Evolutionary conservation across 2,113 vertebrate species (phyloP).

Genomic region (Mastomys coucha): DNA sequence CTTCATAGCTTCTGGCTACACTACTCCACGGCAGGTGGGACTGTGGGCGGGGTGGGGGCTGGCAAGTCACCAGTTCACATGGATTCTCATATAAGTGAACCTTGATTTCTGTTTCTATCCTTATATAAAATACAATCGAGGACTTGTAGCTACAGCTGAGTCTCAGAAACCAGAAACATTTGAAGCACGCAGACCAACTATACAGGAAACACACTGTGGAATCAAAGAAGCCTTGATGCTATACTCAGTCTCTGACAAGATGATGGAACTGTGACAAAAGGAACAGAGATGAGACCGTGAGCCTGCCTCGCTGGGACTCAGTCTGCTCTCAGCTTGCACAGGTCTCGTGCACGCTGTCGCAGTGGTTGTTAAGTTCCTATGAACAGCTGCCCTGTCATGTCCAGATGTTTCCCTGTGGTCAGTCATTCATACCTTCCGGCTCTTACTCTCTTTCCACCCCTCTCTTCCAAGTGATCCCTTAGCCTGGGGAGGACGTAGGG

Average conservation of each 20-base stretch:
- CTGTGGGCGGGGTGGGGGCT: neutral
- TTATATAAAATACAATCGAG: neutral
- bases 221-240: neutral
- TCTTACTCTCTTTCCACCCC: neutral
- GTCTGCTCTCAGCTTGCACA: neutral
- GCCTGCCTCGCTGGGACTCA: neutral
- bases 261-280: no score
- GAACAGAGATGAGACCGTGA: neutral
- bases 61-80: neutral
- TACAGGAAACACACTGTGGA: neutral
- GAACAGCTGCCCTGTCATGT: neutral
- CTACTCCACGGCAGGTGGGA: neutral
- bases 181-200: neutral
- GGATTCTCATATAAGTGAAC: neutral
- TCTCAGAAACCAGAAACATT: neutral
- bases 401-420: neutral
- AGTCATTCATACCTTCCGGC: neutral
- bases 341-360: neutral
- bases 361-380: neutral
- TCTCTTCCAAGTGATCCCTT: neutral
- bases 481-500: neutral
- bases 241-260: neutral
- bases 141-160: neutral
- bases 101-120: neutral
- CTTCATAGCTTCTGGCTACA: slow-evolving; percentile 11